Conservation (phyloP, 2,113 vertebrate genomes). For the Nothobranchius kuhntae region DNA sequence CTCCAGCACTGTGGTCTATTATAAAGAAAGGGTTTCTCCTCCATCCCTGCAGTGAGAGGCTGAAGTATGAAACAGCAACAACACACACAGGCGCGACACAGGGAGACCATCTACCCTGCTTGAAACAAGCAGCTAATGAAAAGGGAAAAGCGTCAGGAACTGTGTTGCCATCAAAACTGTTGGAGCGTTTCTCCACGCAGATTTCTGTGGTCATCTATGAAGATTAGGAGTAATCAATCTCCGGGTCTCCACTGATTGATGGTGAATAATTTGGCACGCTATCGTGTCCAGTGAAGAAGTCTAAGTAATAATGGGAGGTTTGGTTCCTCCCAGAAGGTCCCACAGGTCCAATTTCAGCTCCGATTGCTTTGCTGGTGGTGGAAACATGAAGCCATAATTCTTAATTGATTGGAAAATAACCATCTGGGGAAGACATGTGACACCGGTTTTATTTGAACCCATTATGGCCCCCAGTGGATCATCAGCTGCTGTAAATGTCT, state of each 20-base stretch:
- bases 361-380: slow-evolving; percentile 20
- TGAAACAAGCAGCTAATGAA: too few relatives aligned
- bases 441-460: neutral
- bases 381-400: slow-evolving; percentile 14
- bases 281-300: slow-evolving; percentile 28
- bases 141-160: too few relatives aligned
- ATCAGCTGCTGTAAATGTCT: neutral
- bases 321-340: slow-evolving; percentile 20
- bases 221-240: slow-evolving; percentile 30
- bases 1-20: too few relatives aligned
- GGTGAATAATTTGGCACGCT: slow-evolving; percentile 49
- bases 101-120: too few relatives aligned
- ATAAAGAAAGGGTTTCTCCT: too few relatives aligned
- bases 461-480: neutral
- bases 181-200: neutral
- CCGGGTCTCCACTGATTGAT: slow-evolving; percentile 14
- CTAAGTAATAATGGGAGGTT: slow-evolving; percentile 32
- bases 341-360: slow-evolving; percentile 17
- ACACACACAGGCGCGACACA: too few relatives aligned
- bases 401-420: slow-evolving; percentile 43
- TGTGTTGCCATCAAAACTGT: neutral
- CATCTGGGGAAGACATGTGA: slow-evolving; percentile 1
- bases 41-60: too few relatives aligned
- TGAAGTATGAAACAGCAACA: too few relatives aligned
- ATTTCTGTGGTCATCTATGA: neutral